Evolutionary conservation across 1,140 invertebrate genomes (phyloP).

Genomic region (Leptopilina clavipes): DNA sequence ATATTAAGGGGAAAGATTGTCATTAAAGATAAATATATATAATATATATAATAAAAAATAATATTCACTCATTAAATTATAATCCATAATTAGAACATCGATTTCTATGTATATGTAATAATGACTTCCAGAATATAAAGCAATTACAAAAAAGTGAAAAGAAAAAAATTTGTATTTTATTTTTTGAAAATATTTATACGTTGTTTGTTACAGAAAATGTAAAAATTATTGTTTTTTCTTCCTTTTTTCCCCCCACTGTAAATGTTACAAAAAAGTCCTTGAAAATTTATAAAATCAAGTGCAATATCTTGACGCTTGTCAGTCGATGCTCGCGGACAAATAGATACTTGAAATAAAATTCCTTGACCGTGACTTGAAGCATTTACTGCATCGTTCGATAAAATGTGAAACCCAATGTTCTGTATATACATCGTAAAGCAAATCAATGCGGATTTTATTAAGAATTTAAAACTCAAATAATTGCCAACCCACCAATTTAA

Average conservation of each 20-base stretch:
- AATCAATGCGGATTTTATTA: neutral
- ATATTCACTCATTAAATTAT: neutral
- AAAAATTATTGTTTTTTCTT: neutral
- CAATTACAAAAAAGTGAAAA: too few species aligned
- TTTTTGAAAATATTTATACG: too few species aligned
- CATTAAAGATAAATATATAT: too few species aligned
- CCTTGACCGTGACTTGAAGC: constrained; percentile 39
- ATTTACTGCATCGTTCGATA: constrained; percentile 9
- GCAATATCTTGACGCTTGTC: constrained; percentile 42
- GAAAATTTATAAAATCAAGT: constrained; percentile 39
- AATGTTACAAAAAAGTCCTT: neutral
- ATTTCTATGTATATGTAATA: too few species aligned
- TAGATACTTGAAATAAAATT: constrained; percentile 37
- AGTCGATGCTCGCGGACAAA: constrained; percentile 38
- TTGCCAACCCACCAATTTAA: neutral
- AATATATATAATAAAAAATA: neutral
- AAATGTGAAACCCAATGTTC: neutral
- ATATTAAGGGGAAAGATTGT: too few species aligned
- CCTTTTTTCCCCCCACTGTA: too few species aligned
- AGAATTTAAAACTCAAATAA: neutral
- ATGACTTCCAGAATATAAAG: too few species aligned
- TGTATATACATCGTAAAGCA: neutral
- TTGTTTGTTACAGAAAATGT: neutral
- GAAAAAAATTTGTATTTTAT: too few species aligned
- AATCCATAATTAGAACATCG: too few species aligned